phyloP scores from a whole-genome alignment of 1,140 invertebrate species.

The Fragariocoptes setiger region DNA sequence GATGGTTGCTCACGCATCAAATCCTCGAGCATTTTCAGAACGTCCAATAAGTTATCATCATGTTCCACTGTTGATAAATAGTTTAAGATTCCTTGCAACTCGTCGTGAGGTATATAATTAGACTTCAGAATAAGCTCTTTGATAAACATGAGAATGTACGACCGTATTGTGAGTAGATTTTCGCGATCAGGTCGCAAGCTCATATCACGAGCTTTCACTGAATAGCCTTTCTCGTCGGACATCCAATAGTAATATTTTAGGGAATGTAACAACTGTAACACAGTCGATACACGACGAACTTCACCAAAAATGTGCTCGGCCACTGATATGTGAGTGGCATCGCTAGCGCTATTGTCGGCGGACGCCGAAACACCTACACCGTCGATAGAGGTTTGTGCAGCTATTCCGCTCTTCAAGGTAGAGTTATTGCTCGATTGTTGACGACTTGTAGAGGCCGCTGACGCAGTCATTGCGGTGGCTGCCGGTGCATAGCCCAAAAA shows the following conservation, averaged over 20 bases:
- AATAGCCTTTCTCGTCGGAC: constrained; percentile 13
- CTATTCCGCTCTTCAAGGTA: too few relatives aligned
- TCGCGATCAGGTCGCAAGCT: constrained; percentile 43
- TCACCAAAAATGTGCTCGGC: constrained; percentile 54
- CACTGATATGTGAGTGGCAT: background rate
- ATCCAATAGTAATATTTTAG: constrained; percentile 99
- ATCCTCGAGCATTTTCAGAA: constrained; percentile 77
- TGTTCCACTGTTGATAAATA: constrained; percentile 81
- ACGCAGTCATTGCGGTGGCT: background rate
- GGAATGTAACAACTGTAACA: constrained; percentile 87
- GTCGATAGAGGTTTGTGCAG: background rate
- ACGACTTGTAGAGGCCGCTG: background rate
- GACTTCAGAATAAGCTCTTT: constrained; percentile 89
- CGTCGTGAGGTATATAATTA: constrained; percentile 77
- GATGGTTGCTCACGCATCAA: constrained; percentile 91
- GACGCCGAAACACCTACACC: too few relatives aligned
- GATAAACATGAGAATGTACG: constrained; percentile 74
- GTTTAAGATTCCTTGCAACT: constrained; percentile 88
- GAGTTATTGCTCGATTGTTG: too few relatives aligned
- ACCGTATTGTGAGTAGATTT: constrained; percentile 66
- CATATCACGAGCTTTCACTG: constrained; percentile 2
- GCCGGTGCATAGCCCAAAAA: background rate
- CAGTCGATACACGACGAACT: constrained; percentile 75
- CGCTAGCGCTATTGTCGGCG: background rate
- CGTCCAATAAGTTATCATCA: constrained; percentile 95